These are phyloP conservation scores for Pharmacophagus antenor DNA, from an alignment of 2,888 invertebrate genomes.

Conservation along the genomic window DNA sequence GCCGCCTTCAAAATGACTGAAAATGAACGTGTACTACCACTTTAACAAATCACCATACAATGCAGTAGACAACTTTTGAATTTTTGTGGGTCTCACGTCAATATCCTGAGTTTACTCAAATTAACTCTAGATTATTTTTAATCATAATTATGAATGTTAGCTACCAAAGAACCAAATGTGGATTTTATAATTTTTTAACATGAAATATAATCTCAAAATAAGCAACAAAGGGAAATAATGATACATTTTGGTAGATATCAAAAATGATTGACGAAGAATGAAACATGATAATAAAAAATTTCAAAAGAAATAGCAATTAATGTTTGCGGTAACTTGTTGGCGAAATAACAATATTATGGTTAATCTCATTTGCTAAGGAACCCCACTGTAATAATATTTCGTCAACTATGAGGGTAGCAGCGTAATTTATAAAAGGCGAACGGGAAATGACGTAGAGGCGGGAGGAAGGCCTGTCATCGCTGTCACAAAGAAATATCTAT, in stretches of 20 bases:
- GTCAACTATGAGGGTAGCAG: conserved; percentile 63
- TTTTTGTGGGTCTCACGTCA: too few relatives aligned
- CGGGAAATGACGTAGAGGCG: conserved; percentile 69
- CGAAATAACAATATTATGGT: conserved; percentile 71
- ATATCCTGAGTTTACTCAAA: too few relatives aligned
- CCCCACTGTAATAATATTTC: conserved; percentile 68
- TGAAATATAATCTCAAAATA: too few relatives aligned
- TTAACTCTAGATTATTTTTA: too few relatives aligned
- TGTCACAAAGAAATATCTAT: conserved; percentile 68
- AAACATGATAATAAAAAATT: conserved; percentile 34
- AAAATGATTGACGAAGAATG: neutral
- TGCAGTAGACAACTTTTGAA: too few relatives aligned
- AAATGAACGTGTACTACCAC: too few relatives aligned
- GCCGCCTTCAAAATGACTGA: conserved; percentile 40
- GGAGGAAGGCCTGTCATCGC: conserved; percentile 74
- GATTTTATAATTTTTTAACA: too few relatives aligned
- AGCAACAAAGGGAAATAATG: too few relatives aligned
- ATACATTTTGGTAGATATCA: too few relatives aligned
- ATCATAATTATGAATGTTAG: too few relatives aligned
- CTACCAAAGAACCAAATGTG: too few relatives aligned
- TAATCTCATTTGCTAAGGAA: conserved; percentile 69
- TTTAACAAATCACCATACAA: conserved; percentile 17
- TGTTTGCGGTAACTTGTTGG: conserved; percentile 52
- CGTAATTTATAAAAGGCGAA: conserved; percentile 71
- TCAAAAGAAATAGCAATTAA: conserved; percentile 54